Evolutionary conservation across 35 echinoderm and acorn worm species (phyloP).

Genomic region (Lytechinus pictus): DNA sequence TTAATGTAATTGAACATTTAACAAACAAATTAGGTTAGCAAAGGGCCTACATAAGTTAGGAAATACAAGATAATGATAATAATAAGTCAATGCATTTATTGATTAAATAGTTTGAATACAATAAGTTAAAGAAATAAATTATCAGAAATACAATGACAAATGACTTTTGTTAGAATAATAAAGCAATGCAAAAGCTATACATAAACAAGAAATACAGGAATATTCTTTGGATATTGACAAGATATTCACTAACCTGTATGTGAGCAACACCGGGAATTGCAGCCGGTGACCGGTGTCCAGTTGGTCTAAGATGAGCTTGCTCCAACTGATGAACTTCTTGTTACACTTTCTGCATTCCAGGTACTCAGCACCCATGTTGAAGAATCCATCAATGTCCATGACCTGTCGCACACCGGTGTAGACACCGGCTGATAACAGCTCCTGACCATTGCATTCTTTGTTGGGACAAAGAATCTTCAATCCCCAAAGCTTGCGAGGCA

Average conservation of each 20-base stretch:
- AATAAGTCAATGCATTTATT: too few species aligned
- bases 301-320: conserved; percentile 27
- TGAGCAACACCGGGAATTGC: conserved; percentile 55
- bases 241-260: conserved; percentile 35
- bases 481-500: conserved; percentile 7
- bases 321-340: conserved; percentile 61
- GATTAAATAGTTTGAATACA: too few species aligned
- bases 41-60: too few species aligned
- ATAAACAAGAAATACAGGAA: too few species aligned
- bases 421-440: conserved; percentile 45
- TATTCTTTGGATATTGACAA: not conserved
- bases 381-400: conserved; percentile 62
- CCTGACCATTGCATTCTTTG: conserved; percentile 9
- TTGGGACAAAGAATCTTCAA: not conserved
- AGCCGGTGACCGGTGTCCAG: conserved; percentile 52
- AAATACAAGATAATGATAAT: too few species aligned
- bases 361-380: conserved; percentile 70
- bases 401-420: conserved; percentile 56
- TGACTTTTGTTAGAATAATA: too few species aligned
- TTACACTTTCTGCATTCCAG: conserved; percentile 57
- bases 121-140: too few species aligned
- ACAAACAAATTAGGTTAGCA: too few species aligned
- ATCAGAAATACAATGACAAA: too few species aligned
- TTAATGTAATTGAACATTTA: too few species aligned
- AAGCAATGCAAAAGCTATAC: too few species aligned